Evolutionary conservation across 2,888 invertebrate genomes (phyloP), one percentile per base, ranked within the genome.

Genomic region (Liposcelis brunnea): DNA sequence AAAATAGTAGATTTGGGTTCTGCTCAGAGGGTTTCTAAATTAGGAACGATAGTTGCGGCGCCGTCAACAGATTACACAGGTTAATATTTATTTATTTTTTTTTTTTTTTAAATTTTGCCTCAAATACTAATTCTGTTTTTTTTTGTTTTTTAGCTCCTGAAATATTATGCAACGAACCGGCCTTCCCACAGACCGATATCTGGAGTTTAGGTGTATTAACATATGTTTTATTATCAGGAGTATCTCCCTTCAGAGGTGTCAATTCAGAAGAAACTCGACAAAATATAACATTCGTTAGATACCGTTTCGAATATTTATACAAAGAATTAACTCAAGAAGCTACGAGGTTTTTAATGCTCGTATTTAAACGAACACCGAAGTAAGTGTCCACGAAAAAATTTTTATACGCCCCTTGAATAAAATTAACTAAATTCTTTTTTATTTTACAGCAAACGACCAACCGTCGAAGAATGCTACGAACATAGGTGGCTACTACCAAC

Each of bases 141-240:
- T 31, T 44, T 47, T 43, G 31, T 44, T 47, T 56, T 60, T 52
- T 66, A 75, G 83, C 94, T 6, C 94, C 94, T 0, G 94, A 95
- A 65, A 77, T 91, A 50, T 65, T 91, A 42, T 77, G 77, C 58
- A 83, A 87, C 59, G 91, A 93, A 63, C 77, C 82, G 5, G 82
- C 89, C 31, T 84, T 79, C 62, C 83, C 83, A 2, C 86, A 89
- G 61, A 83, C 87, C 2, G 98, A 98, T 65, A 79, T 97, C 55
- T 98, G 97, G 98, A 82, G 87, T 15, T 74, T 97, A 43, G 97
- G 94, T 44, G 87, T 87, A 10, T 67, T 97, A 5, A 72, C 87
- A 1, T 98, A 97, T 66, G 71, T 94, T 36, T 71, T 98, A 68
- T 65, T 98, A 52, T 93, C 93, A 2, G 97, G 95, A 12, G 78